These are phyloP conservation scores for Pantherophis alleghaniensis DNA, from an alignment of 2,797 vertebrate genomes.

Conservation along the genomic window DNA sequence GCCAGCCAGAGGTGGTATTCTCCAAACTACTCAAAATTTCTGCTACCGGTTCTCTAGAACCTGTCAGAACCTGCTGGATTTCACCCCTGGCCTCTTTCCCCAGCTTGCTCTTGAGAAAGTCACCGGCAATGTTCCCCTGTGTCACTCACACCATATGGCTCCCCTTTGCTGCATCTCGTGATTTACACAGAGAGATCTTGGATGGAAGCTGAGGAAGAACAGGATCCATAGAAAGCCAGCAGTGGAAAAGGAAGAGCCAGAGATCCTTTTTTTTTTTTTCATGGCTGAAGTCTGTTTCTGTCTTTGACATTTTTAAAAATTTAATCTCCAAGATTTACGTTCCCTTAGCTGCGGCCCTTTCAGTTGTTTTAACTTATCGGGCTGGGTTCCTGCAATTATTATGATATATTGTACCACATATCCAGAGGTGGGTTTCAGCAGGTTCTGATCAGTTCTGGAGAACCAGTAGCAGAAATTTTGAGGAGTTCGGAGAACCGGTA, in stretches of 20 bases:
- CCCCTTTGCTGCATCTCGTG: background rate
- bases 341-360: background rate
- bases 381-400: background rate
- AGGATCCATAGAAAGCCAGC: background rate
- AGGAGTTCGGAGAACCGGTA: too few relatives aligned
- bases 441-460: too few relatives aligned
- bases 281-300: background rate
- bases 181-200: background rate
- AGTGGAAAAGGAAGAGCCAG: background rate
- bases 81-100: too few relatives aligned
- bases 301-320: background rate
- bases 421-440: too few relatives aligned
- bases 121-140: background rate
- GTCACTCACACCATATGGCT: background rate
- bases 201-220: background rate
- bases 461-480: too few relatives aligned
- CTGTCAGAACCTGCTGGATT: too few relatives aligned
- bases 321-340: background rate
- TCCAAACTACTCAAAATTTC: too few relatives aligned
- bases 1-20: too few relatives aligned
- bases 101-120: too few relatives aligned
- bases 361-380: background rate
- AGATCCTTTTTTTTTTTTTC: too few relatives aligned
- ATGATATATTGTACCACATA: background rate
- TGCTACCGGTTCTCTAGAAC: too few relatives aligned